Percentiles rank a stretch among this genome's conserved stretches.
Evolutionary conservation across 2,888 invertebrate genomes (phyloP).

Genomic region (Merodon equestris): DNA sequence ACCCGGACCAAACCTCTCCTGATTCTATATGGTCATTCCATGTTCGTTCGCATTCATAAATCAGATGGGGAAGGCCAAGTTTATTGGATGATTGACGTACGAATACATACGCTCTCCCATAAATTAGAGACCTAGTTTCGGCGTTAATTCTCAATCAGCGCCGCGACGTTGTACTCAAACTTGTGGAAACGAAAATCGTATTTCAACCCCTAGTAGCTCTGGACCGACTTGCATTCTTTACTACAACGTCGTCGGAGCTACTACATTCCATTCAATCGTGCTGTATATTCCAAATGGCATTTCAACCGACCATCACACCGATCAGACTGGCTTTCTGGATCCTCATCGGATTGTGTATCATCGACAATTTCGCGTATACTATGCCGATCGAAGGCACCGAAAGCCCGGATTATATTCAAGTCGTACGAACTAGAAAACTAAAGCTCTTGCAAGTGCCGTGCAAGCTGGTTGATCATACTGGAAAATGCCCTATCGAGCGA

Average conservation of each 20-base stretch:
- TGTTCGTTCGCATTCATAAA: background rate
- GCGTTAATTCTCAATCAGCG: constrained; percentile 33
- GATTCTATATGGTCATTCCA: no score
- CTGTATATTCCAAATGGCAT: constrained; percentile 36
- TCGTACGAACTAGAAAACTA: constrained; percentile 23
- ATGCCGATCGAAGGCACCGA: constrained; percentile 14
- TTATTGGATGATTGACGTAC: constrained; percentile 26
- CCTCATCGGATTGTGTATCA: no score
- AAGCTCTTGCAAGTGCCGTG: constrained; percentile 33
- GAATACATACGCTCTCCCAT: constrained; percentile 32
- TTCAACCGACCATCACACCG: background rate
- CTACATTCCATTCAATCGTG: no score
- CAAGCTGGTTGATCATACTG: constrained; percentile 34
- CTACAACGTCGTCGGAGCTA: constrained; percentile 2
- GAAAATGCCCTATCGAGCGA: constrained; percentile 28
- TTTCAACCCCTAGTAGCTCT: constrained; percentile 15
- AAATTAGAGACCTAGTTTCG: constrained; percentile 53
- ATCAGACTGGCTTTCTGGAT: no score
- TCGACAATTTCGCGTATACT: background rate
- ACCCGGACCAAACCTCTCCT: no score
- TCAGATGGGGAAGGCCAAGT: constrained; percentile 42
- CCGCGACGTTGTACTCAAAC: constrained; percentile 14
- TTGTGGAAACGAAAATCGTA: constrained; percentile 21
- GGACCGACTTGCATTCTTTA: constrained; percentile 21
- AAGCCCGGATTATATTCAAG: background rate